Percentiles rank a stretch among this genome's conserved stretches.
phyloP scores from a whole-genome alignment of 1,140 invertebrate species.

The Neoseiulus cucumeris region DNA sequence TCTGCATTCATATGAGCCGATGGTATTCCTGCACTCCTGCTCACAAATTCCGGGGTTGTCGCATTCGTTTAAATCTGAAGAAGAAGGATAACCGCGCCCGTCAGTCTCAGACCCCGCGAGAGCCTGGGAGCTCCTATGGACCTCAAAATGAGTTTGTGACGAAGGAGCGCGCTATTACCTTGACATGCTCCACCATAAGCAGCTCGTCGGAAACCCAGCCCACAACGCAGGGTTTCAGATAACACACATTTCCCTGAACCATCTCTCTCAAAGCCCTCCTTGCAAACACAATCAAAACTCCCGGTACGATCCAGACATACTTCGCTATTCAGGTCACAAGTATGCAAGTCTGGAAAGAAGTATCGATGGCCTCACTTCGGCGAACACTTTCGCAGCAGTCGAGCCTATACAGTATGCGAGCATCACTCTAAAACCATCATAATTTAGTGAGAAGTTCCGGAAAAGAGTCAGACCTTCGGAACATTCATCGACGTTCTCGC shows the following conservation, averaged over 20 bases:
- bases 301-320: neutral
- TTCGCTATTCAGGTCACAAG: neutral
- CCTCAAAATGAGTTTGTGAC: neutral
- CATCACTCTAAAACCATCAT: too few species aligned
- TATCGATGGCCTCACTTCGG: neutral
- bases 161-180: neutral
- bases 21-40: neutral
- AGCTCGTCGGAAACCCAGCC: neutral
- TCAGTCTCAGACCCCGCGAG: neutral
- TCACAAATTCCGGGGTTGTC: neutral
- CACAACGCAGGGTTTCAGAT: neutral
- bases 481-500: constrained; percentile 4
- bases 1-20: neutral
- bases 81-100: neutral
- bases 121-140: neutral
- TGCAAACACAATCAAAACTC: neutral
- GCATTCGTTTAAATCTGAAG: neutral
- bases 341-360: neutral
- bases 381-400: too few species aligned
- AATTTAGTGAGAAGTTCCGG: neutral
- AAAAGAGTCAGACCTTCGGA: neutral
- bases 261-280: neutral
- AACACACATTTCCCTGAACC: neutral
- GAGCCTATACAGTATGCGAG: too few species aligned
- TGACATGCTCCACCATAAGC: neutral